phyloP scores from a whole-genome alignment of 1,140 invertebrate species.

The Drosophila nikananu region DNA sequence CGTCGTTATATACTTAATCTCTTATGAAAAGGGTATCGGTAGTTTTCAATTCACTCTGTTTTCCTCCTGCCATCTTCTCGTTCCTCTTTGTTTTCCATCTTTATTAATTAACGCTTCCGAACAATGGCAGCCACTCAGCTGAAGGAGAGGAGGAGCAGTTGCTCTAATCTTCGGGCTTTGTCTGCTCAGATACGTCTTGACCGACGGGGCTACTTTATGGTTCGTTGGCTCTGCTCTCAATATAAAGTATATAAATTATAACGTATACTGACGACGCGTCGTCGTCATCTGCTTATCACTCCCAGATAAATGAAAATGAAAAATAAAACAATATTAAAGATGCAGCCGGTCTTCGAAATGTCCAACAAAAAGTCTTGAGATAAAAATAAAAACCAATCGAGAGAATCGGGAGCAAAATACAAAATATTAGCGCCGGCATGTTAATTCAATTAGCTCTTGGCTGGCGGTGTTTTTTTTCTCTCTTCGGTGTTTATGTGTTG shows the following conservation, averaged over 20 bases:
- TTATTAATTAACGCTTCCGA: constrained; percentile 76
- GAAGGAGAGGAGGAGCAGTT: constrained; percentile 21
- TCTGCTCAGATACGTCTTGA: constrained; percentile 34
- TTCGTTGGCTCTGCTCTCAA: constrained; percentile 68
- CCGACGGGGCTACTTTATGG: constrained; percentile 62
- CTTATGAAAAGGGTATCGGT: neutral
- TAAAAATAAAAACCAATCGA: constrained; percentile 60
- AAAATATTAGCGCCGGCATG: constrained; percentile 55
- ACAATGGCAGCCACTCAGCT: constrained; percentile 71
- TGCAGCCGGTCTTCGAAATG: constrained; percentile 10
- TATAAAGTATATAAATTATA: constrained; percentile 1
- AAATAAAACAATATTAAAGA: constrained; percentile 18
- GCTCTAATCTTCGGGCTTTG: constrained; percentile 64
- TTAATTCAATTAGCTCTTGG: constrained; percentile 71
- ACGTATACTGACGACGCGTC: constrained; percentile 8
- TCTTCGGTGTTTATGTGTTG: constrained; percentile 28
- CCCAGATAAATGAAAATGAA: constrained; percentile 39
- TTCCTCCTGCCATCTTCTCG: constrained; percentile 4
- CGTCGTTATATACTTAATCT: neutral
- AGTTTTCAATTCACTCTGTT: neutral
- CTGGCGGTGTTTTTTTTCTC: constrained; percentile 27
- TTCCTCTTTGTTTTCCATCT: constrained; percentile 41
- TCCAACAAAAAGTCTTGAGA: constrained; percentile 39
- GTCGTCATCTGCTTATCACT: constrained; percentile 60
- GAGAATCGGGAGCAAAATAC: constrained; percentile 15